Evolutionary conservation across 1,140 invertebrate species (phyloP), one percentile per base, ranked within the genome.

Genomic region (Drosophila nebulosa): DNA sequence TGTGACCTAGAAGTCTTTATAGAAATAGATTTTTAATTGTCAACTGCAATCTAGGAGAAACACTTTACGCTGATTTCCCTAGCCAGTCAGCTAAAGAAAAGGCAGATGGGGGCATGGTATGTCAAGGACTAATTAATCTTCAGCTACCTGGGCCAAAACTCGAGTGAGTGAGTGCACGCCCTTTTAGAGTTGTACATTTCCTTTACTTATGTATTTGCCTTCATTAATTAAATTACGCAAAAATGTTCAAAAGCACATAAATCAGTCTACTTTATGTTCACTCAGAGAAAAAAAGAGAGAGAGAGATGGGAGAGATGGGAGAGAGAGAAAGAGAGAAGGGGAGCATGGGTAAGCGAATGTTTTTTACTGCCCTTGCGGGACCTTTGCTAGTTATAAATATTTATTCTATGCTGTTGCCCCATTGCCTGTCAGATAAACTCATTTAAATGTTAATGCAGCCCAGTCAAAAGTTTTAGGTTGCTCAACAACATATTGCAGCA

Each of bases 221-320:
- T 86, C 83, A 86, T 86, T 86, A 86, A 86, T 86, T 86, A 88
- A 86, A 88, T 86, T 88, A 86, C 83, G 78, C 83, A 78, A 78
- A 79, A 86, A 86, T 83, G 83, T 83, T 86, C 83, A 86, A 86
- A 86, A 86, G 73, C 83, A 78, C 83, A 86, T 86, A 86, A 86
- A 86, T 86, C 83, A 86, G 83, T 64, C 81, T 69, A 70, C 75
- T 58, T 88, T 74, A 78, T 70, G 86, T 64, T 64, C 55, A 70
- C 30, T 32, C 3, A 51, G 16, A 22, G 24, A 10, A 9, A 21
- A n/a, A 27, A 12, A 39, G 22, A 53, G 12, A 16, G 14, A 3
- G n/a, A n/a, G n/a, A n/a, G n/a, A 55, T 70, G 67, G 59, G 35
- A 51, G 3, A 5, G 12, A 10, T n/a, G 21, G 12, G 24, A n/a